A percentile compares a stretch with the other conserved stretches of the same genome.
phyloP scores from a whole-genome alignment of 2,113 vertebrate species.

The Galemys pyrenaicus region DNA sequence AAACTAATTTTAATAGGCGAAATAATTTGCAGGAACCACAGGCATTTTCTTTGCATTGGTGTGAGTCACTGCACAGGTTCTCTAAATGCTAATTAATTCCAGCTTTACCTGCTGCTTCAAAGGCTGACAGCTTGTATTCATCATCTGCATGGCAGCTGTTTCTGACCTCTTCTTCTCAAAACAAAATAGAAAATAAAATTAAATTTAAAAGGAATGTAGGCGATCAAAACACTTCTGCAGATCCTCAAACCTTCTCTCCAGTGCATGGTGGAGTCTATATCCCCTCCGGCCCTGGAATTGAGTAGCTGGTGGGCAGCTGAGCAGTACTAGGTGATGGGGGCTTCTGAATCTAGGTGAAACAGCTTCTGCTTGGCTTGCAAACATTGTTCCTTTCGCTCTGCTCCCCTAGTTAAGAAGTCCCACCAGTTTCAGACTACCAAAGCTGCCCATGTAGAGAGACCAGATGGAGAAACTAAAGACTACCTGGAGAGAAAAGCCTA shows the following conservation, averaged over 20 bases:
- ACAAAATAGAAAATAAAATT: slow-evolving; percentile 61
- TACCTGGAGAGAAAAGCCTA: neutral
- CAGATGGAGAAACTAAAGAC: neutral
- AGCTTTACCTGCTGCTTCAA: slow-evolving; percentile 83
- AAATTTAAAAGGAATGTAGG: slow-evolving; percentile 40
- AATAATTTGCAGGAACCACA: slow-evolving; percentile 79
- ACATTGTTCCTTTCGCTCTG: neutral
- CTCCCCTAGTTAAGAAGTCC: neutral
- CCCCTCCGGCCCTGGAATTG: neutral
- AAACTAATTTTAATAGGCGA: slow-evolving; percentile 77
- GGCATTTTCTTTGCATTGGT: slow-evolving; percentile 78
- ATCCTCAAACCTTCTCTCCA: neutral
- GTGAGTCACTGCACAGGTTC: slow-evolving; percentile 76
- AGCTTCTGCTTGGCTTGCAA: neutral
- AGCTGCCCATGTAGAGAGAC: neutral
- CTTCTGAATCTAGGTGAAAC: neutral
- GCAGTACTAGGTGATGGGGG: neutral
- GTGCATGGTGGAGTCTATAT: neutral
- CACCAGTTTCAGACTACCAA: neutral
- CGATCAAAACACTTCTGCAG: neutral
- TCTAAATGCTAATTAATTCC: slow-evolving; percentile 86
- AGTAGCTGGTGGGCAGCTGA: neutral
- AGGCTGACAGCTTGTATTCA: slow-evolving; percentile 83
- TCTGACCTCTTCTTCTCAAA: slow-evolving; percentile 71
- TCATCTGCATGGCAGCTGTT: slow-evolving; percentile 84